Conservation (phyloP, 2,797 vertebrate species). For the Coracias cyanogaster region DNA sequence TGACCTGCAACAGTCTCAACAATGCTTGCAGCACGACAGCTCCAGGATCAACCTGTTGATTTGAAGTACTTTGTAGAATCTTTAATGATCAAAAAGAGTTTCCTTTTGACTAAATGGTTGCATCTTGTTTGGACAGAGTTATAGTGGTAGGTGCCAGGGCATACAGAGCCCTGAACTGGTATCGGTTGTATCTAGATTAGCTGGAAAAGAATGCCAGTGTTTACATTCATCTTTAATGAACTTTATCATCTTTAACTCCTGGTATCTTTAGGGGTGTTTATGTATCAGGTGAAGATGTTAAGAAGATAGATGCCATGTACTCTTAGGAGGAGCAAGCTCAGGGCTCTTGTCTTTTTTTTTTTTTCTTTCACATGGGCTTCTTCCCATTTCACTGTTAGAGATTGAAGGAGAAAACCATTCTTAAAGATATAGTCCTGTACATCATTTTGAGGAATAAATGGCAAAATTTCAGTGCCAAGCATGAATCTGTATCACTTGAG, state of each 20-base stretch:
- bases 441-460: not conserved
- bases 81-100: not conserved
- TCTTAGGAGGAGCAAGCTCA: not conserved
- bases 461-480: not conserved
- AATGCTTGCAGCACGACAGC: not conserved
- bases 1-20: not conserved
- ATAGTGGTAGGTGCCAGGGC: not conserved
- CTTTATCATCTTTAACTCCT: not conserved
- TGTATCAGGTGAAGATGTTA: not conserved
- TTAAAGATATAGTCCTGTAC: not conserved
- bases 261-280: not conserved
- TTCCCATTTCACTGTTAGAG: not conserved
- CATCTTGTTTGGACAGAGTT: not conserved
- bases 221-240: not conserved
- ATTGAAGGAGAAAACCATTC: not conserved
- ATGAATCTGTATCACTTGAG: not conserved
- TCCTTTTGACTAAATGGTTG: not conserved
- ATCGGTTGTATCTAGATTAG: not conserved
- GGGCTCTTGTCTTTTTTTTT: not conserved
- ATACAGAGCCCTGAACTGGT: not conserved
- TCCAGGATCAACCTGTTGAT: not conserved
- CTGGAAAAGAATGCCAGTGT: not conserved
- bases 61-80: not conserved
- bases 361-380: not conserved
- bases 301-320: not conserved